Evolutionary conservation across 2,797 vertebrate species (phyloP).

Genomic region (Dipus sagitta): DNA sequence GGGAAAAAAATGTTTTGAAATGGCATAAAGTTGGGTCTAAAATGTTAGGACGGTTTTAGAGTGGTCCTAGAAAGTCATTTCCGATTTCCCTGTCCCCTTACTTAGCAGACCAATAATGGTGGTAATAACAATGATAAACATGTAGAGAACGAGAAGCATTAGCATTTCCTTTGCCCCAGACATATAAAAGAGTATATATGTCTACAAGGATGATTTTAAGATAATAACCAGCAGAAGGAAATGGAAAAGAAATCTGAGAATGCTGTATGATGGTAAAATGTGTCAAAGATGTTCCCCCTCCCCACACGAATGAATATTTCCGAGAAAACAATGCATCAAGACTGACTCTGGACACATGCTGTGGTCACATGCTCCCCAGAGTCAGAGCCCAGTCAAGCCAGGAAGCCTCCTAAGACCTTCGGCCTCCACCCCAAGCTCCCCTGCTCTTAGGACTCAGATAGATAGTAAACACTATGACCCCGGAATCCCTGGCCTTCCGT

Average conservation of each 20-base stretch:
- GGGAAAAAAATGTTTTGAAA: constrained; percentile 72
- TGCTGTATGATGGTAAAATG: not conserved
- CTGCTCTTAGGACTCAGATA: not conserved
- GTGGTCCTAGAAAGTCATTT: constrained; percentile 63
- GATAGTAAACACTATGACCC: not conserved
- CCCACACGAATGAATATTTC: not conserved
- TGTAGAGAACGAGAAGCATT: not conserved
- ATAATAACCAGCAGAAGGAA: constrained; percentile 51
- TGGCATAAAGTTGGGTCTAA: constrained; percentile 70
- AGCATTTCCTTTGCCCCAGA: not conserved
- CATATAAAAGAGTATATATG: not conserved
- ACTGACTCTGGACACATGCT: not conserved
- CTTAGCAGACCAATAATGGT: constrained; percentile 17
- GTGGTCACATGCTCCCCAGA: not conserved
- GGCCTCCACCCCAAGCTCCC: not conserved
- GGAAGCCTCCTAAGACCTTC: not conserved
- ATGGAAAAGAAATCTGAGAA: constrained; percentile 11
- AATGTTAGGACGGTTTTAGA: constrained; percentile 63
- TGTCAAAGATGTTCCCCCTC: not conserved
- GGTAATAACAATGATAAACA: constrained; percentile 1
- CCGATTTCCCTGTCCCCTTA: constrained; percentile 12
- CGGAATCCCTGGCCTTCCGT: not conserved
- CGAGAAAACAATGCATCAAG: not conserved
- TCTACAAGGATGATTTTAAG: constrained; percentile 28
- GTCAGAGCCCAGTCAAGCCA: not conserved